phyloP scores from a whole-genome alignment of 2,113 vertebrate species.

The Festucalex cinctus region DNA sequence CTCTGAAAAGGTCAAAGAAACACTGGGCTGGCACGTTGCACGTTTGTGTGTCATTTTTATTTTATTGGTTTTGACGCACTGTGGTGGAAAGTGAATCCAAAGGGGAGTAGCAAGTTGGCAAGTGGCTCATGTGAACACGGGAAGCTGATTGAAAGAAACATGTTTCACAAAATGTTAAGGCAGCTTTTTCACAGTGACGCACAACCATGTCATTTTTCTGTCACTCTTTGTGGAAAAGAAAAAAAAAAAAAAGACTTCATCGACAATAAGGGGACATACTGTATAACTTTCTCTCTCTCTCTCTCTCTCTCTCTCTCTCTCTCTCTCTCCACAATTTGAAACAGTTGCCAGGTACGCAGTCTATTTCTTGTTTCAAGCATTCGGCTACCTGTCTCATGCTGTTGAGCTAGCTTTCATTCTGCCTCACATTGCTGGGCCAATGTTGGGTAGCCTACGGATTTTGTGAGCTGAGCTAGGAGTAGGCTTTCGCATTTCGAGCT shows the following conservation, averaged over 20 bases:
- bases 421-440: not conserved
- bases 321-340: too few relatives aligned
- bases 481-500: too few relatives aligned
- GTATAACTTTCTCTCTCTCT: too few relatives aligned
- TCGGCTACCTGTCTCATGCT: too few relatives aligned
- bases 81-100: slow-evolving; percentile 10
- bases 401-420: not conserved
- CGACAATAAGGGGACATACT: not conserved
- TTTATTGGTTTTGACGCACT: slow-evolving; percentile 2
- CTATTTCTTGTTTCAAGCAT: too few relatives aligned
- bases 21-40: slow-evolving; percentile 3
- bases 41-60: slow-evolving; percentile 1
- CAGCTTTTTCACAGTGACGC: slow-evolving; percentile 12
- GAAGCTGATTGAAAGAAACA: slow-evolving; percentile 3
- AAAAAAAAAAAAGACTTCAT: slow-evolving; percentile 3
- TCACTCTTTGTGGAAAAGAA: not conserved
- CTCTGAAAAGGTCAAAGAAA: slow-evolving; percentile 9
- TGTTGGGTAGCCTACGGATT: not conserved
- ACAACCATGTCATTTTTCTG: slow-evolving; percentile 6
- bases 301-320: too few relatives aligned
- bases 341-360: not conserved
- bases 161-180: slow-evolving; percentile 15
- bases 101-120: slow-evolving; percentile 5
- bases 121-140: not conserved
- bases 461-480: not conserved